These are phyloP conservation scores for Patella caerulea DNA, from an alignment of 2,888 invertebrate genomes.

Conservation along the genomic window DNA sequence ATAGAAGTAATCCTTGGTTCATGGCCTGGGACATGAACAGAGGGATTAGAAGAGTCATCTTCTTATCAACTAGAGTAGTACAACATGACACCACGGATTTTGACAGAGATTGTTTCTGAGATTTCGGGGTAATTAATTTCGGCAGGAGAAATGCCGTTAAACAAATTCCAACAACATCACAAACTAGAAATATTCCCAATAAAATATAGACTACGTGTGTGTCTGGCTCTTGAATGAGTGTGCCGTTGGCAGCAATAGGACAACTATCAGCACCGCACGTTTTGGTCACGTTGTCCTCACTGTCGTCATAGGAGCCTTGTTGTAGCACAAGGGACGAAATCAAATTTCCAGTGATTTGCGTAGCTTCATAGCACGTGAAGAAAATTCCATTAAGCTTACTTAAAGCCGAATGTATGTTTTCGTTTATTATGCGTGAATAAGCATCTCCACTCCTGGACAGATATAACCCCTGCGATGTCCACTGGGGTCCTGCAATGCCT, in stretches of 20 bases:
- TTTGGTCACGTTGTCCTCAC: conserved; percentile 16
- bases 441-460: conserved; percentile 53
- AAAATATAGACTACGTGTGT: conserved; percentile 47
- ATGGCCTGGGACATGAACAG: conserved; percentile 59
- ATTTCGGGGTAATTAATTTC: conserved; percentile 32
- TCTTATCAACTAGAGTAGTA: conserved; percentile 36
- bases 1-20: conserved; percentile 60
- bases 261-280: conserved; percentile 59
- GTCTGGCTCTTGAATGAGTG: conserved; percentile 41
- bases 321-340: conserved; percentile 57
- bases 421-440: conserved; percentile 41
- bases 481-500: conserved; percentile 56
- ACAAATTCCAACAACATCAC: conserved; percentile 49
- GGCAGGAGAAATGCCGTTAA: conserved; percentile 48
- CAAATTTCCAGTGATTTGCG: conserved; percentile 59
- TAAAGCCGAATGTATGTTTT: conserved; percentile 45
- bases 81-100: conserved; percentile 41
- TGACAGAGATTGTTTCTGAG: conserved; percentile 22
- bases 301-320: conserved; percentile 34
- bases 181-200: conserved; percentile 50
- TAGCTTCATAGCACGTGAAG: conserved; percentile 53
- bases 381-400: conserved; percentile 60
- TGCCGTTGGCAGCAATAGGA: conserved; percentile 30
- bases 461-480: conserved; percentile 62
- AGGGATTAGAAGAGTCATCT: conserved; percentile 57